Evolutionary conservation across 2,113 vertebrate genomes (phyloP).

Genomic region (Blennius ocellaris): DNA sequence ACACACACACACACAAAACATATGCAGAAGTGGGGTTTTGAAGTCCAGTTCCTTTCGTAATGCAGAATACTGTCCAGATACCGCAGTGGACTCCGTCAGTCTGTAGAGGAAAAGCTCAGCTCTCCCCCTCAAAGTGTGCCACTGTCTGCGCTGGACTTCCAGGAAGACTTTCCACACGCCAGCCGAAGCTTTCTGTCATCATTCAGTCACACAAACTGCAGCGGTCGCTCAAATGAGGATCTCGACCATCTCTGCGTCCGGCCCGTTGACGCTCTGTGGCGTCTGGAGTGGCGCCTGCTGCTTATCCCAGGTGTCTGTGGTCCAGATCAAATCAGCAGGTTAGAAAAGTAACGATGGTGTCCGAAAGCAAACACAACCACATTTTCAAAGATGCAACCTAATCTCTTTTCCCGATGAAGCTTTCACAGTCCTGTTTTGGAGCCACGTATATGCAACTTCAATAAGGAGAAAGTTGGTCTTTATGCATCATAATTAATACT

Average conservation of each 20-base stretch:
- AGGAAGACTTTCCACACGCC: conserved; percentile 5
- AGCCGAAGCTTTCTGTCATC: conserved; percentile 6
- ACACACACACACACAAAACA: conserved; percentile 37
- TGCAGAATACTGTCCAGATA: conserved; percentile 74
- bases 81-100: conserved; percentile 58
- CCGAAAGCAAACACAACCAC: not conserved
- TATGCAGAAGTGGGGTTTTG: conserved; percentile 52
- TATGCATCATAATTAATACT: too few relatives aligned
- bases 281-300: conserved; percentile 39
- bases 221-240: conserved; percentile 80
- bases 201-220: conserved; percentile 13
- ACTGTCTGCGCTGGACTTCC: conserved; percentile 12
- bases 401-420: not conserved
- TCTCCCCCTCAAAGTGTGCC: conserved; percentile 49
- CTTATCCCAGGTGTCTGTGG: conserved; percentile 64
- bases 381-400: too few relatives aligned
- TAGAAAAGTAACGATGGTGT: conserved; percentile 11
- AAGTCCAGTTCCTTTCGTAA: conserved; percentile 59
- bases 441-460: too few relatives aligned
- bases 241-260: conserved; percentile 77
- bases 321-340: conserved; percentile 35
- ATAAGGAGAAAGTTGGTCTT: too few relatives aligned
- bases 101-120: conserved; percentile 71
- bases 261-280: conserved; percentile 46
- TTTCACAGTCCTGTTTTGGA: not conserved